phyloP scores from a whole-genome alignment of 2,888 invertebrate species.

The Augochlorella aurata region DNA sequence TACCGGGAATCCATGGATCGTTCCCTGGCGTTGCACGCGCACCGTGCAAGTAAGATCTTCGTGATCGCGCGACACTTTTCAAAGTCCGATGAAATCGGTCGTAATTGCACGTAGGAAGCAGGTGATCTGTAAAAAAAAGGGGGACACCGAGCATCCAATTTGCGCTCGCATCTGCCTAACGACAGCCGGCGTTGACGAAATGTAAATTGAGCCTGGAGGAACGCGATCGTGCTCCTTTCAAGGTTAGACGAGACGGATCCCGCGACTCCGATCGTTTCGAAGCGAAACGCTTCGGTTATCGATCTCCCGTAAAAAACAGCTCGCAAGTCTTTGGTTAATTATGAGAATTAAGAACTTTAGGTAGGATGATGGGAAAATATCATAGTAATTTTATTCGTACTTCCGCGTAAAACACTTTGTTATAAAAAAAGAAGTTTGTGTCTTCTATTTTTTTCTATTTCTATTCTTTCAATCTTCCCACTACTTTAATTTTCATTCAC shows the following conservation, averaged over 20 bases:
- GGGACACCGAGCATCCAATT: constrained; percentile 74
- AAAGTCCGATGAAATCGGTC: constrained; percentile 74
- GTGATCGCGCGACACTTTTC: constrained; percentile 73
- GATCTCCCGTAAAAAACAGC: not conserved
- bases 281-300: not conserved
- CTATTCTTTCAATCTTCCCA: too few relatives aligned
- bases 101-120: constrained; percentile 76
- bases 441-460: too few relatives aligned
- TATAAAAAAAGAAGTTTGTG: too few relatives aligned
- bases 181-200: constrained; percentile 79
- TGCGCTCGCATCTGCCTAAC: constrained; percentile 79
- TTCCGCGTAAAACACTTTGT: too few relatives aligned
- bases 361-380: not conserved
- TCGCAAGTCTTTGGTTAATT: constrained; percentile 16
- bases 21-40: constrained; percentile 53
- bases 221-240: constrained; percentile 41
- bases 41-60: constrained; percentile 56
- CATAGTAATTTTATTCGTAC: too few relatives aligned
- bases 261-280: constrained; percentile 21
- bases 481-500: too few relatives aligned
- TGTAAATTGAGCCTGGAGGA: constrained; percentile 71
- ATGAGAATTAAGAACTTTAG: not conserved
- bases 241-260: constrained; percentile 28
- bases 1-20: constrained; percentile 48
- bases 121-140: constrained; percentile 71